Evolutionary conservation across 2,113 vertebrate species (phyloP).

Genomic region (Myocastor coypus): DNA sequence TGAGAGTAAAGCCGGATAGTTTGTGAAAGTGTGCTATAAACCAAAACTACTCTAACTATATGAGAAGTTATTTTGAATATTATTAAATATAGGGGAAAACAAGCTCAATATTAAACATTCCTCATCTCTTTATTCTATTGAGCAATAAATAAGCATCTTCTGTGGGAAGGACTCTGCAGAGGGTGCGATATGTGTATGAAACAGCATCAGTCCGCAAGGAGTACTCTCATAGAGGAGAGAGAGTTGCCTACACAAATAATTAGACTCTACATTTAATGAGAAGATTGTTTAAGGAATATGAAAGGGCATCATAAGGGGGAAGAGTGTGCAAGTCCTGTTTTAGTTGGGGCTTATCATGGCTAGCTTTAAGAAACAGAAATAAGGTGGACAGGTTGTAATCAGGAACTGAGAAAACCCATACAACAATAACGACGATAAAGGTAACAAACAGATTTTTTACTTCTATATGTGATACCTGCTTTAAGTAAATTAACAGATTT

Average conservation of each 20-base stretch:
- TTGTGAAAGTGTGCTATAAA: background rate
- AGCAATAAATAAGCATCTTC: background rate
- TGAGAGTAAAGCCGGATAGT: background rate
- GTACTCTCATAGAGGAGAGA: background rate
- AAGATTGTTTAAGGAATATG: background rate
- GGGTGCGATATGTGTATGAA: background rate
- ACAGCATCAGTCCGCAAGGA: background rate
- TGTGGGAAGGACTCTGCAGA: background rate
- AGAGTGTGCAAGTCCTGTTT: background rate
- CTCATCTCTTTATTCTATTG: background rate
- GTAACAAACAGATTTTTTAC: background rate
- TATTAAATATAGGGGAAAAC: background rate
- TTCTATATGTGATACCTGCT: background rate
- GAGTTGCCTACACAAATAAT: background rate
- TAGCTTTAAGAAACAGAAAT: background rate
- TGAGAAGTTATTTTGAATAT: background rate
- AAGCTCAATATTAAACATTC: background rate
- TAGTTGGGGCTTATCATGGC: background rate
- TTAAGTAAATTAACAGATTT: background rate
- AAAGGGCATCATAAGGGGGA: background rate
- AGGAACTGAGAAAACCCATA: background rate
- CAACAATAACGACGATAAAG: background rate
- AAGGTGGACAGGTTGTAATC: background rate
- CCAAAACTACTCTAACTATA: background rate
- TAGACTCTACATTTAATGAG: background rate